These are phyloP conservation scores for Centruroides vittatus DNA, from an alignment of 1,140 invertebrate genomes.

Conservation along the genomic window DNA sequence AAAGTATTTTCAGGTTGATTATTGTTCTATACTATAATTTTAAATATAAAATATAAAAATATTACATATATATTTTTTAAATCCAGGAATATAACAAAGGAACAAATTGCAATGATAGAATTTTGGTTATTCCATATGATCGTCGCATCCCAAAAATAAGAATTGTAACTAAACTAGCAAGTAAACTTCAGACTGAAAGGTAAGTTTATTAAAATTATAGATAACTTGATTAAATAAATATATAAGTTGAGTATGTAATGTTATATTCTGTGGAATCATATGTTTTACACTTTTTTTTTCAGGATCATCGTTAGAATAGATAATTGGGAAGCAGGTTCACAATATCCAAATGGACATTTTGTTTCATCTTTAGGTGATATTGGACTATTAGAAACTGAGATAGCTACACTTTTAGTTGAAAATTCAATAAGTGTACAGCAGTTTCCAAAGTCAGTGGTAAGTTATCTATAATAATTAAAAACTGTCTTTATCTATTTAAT, in stretches of 20 bases:
- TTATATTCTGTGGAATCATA: neutral
- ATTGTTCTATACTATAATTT: too few relatives aligned
- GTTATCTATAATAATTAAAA: neutral
- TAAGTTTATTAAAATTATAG: slow-evolving; percentile 10
- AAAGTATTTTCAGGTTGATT: too few relatives aligned
- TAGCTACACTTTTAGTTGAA: slow-evolving; percentile 22
- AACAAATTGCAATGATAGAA: slow-evolving; percentile 9
- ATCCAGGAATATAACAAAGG: neutral
- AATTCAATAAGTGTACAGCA: slow-evolving; percentile 13
- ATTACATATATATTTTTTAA: too few relatives aligned
- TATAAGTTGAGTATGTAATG: too few relatives aligned
- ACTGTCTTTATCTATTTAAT: too few relatives aligned
- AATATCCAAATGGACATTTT: slow-evolving; percentile 37
- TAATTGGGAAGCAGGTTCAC: slow-evolving; percentile 30
- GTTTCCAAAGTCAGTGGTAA: slow-evolving; percentile 10
- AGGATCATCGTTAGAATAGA: slow-evolving; percentile 34
- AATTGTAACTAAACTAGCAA: slow-evolving; percentile 31
- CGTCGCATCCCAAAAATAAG: slow-evolving; percentile 33
- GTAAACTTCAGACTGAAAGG: slow-evolving; percentile 25
- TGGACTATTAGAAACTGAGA: slow-evolving; percentile 25
- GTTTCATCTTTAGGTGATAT: slow-evolving; percentile 31
- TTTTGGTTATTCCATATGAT: slow-evolving; percentile 32
- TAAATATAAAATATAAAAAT: too few relatives aligned
- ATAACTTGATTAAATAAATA: too few relatives aligned
- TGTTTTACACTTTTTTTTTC: neutral